Conservation (phyloP, 2,113 vertebrate species). For the Nothocercus nigrocapillus region DNA sequence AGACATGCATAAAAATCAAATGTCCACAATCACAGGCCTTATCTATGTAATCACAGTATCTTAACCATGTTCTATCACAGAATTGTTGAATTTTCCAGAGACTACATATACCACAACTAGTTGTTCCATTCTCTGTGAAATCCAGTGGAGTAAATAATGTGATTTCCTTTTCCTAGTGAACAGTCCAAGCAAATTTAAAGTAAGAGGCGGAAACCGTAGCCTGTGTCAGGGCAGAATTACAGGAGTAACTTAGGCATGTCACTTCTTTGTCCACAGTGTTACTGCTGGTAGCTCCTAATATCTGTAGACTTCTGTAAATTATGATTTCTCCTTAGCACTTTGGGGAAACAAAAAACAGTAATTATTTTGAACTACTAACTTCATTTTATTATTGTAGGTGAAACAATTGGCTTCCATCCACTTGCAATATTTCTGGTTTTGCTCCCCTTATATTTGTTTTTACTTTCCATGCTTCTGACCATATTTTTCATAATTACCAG, state of each 20-base stretch:
- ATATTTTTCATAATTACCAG: background rate
- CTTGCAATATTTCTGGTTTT: background rate
- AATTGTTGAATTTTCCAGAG: background rate
- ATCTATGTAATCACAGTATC: background rate
- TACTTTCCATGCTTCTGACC: background rate
- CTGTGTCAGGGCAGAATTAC: background rate
- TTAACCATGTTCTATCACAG: background rate
- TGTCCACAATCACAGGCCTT: background rate
- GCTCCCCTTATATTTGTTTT: background rate
- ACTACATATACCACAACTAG: background rate
- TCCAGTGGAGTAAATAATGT: background rate
- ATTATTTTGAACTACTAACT: background rate
- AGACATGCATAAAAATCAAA: background rate
- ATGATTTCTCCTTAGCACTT: background rate
- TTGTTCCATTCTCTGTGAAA: background rate
- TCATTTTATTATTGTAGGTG: background rate
- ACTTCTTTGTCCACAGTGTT: background rate
- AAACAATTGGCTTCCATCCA: background rate
- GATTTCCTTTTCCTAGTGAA: background rate
- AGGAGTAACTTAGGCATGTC: background rate
- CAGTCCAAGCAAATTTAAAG: background rate
- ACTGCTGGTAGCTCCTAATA: background rate
- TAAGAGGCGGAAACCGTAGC: background rate
- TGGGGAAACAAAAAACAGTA: background rate
- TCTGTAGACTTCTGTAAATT: background rate